A percentile compares a stretch with the other conserved stretches of the same genome.
phyloP scores from a whole-genome alignment of 2,113 vertebrate species.

The Oxygymnocypris stewartii region DNA sequence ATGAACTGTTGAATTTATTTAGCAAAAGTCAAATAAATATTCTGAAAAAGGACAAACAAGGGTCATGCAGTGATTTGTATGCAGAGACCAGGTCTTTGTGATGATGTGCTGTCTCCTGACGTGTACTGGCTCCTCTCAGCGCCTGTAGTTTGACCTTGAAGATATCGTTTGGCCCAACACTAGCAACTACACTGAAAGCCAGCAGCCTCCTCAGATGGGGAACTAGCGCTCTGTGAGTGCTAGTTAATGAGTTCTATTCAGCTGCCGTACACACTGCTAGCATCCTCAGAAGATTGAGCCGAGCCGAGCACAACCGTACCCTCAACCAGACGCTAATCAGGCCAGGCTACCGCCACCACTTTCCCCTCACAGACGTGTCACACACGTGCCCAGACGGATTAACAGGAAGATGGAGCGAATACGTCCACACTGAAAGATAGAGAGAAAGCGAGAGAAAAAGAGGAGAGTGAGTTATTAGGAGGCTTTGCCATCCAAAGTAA shows the following conservation, averaged over 20 bases:
- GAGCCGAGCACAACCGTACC: neutral
- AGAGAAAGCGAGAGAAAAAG: conserved; percentile 11
- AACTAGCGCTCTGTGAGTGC: conserved; percentile 25
- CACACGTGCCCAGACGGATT: conserved; percentile 34
- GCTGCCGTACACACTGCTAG: conserved; percentile 30
- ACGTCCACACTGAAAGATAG: conserved; percentile 10
- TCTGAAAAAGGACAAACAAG: conserved; percentile 17
- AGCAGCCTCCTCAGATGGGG: conserved; percentile 7
- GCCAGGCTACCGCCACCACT: conserved; percentile 1
- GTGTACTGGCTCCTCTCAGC: conserved; percentile 9
- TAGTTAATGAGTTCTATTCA: conserved; percentile 54
- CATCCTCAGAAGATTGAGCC: conserved; percentile 20
- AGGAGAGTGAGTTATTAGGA: conserved; percentile 56
- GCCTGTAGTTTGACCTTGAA: conserved; percentile 49
- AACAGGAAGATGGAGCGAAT: conserved; percentile 34
- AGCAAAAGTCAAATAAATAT: neutral
- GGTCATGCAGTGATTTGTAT: conserved; percentile 39
- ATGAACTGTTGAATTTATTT: conserved; percentile 34
- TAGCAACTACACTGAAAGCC: neutral
- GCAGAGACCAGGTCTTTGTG: conserved; percentile 21
- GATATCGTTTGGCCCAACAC: conserved; percentile 30
- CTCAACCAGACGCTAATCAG: conserved; percentile 47
- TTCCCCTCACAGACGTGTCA: conserved; percentile 40
- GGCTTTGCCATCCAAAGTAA: conserved; percentile 61
- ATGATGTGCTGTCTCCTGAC: conserved; percentile 39